Percentiles rank a stretch among this genome's conserved stretches.
Evolutionary conservation across 2,888 invertebrate genomes (phyloP).

Genomic region (Ormyrus thymus): DNA sequence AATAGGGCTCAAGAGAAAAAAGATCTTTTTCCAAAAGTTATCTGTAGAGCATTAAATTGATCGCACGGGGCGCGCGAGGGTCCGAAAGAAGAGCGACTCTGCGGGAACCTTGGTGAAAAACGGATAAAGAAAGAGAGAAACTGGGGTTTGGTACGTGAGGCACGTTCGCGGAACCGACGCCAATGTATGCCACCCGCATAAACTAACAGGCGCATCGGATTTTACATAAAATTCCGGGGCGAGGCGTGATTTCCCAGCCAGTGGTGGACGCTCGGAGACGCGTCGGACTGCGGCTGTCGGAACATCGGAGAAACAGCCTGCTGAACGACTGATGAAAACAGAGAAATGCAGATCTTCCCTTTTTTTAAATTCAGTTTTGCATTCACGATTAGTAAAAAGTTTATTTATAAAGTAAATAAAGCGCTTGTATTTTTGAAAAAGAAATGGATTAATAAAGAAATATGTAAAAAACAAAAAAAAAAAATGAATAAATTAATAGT

Average conservation of each 20-base stretch:
- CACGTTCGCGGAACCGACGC: conserved; percentile 72
- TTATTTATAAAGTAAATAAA: no score
- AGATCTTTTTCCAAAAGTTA: no score
- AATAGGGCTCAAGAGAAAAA: no score
- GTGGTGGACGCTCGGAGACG: conserved; percentile 68
- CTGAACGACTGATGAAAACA: background rate
- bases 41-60: conserved; percentile 44
- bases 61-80: conserved; percentile 16
- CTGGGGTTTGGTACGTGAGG: conserved; percentile 71
- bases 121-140: conserved; percentile 58
- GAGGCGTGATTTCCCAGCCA: conserved; percentile 67
- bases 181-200: conserved; percentile 75
- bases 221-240: conserved; percentile 73
- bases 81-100: conserved; percentile 18
- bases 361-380: background rate
- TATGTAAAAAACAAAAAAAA: no score
- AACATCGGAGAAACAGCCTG: conserved; percentile 40
- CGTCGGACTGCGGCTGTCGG: conserved; percentile 64
- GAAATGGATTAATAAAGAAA: no score
- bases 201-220: conserved; percentile 75
- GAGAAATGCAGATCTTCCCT: background rate
- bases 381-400: no score
- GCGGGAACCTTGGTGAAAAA: conserved; percentile 47
- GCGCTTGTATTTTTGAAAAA: no score
- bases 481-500: no score